phyloP scores from a whole-genome alignment of 2,113 vertebrate species.

The Accipiter cooperii region DNA sequence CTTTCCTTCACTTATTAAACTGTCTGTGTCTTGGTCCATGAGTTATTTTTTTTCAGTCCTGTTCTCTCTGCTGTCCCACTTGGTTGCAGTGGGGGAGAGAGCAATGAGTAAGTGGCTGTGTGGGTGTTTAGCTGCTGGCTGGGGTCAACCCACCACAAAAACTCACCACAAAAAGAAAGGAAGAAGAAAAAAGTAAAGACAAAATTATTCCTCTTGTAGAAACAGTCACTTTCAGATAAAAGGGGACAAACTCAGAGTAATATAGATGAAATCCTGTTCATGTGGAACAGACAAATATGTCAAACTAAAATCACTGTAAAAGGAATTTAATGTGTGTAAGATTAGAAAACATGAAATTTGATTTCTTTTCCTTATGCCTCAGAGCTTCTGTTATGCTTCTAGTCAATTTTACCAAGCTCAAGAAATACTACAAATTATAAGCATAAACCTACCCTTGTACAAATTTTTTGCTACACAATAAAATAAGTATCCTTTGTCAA shows the following conservation, averaged over 20 bases:
- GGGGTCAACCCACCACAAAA: not conserved
- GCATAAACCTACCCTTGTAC: not conserved
- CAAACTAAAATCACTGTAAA: not conserved
- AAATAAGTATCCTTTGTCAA: not conserved
- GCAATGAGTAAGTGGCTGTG: not conserved
- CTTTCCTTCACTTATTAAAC: not conserved
- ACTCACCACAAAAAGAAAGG: not conserved
- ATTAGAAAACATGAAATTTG: constrained; percentile 27
- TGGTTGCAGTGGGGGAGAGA: not conserved
- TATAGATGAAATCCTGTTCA: not conserved
- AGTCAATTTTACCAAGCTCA: not conserved
- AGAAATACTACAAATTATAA: not conserved
- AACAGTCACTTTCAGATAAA: not conserved
- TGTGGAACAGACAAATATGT: not conserved
- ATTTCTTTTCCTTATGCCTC: constrained; percentile 61
- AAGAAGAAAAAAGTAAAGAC: not conserved
- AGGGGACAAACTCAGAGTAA: not conserved
- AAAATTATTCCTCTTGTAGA: not conserved
- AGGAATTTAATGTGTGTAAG: not conserved
- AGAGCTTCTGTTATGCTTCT: not conserved
- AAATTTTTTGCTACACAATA: not conserved
- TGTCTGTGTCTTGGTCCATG: not conserved
- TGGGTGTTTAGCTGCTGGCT: not conserved
- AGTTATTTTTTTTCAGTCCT: not conserved
- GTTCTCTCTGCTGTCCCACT: not conserved